These are phyloP conservation scores for Mohoua ochrocephala DNA, from an alignment of 2,113 vertebrate species.

Conservation along the genomic window DNA sequence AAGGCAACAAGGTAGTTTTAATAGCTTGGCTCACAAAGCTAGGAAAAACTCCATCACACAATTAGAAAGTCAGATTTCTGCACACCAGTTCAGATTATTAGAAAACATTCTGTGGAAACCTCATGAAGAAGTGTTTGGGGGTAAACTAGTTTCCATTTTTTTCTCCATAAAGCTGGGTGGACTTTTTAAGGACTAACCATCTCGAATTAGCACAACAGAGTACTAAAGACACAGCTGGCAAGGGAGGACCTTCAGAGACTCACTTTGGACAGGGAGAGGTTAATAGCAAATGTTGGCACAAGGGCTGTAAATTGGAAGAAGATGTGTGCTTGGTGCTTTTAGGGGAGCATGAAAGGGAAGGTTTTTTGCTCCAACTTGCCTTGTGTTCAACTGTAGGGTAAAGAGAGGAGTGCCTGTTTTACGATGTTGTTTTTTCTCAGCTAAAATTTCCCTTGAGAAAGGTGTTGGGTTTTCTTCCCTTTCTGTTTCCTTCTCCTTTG, in stretches of 20 bases:
- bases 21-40: not conserved
- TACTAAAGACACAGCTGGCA: not conserved
- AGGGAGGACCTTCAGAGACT: not conserved
- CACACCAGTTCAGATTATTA: not conserved
- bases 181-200: not conserved
- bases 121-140: not conserved
- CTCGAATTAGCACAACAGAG: not conserved
- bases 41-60: not conserved
- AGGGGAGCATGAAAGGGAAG: not conserved
- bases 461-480: rapidly evolving
- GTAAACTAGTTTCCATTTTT: not conserved
- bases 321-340: not conserved
- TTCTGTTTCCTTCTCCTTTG: not conserved
- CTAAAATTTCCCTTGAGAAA: not conserved
- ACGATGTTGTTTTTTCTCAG: not conserved
- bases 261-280: not conserved
- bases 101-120: not conserved
- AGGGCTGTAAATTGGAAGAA: not conserved
- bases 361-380: rapidly evolving
- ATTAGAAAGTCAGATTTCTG: not conserved
- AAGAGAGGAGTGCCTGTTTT: not conserved
- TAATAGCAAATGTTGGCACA: not conserved
- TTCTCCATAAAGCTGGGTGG: not conserved
- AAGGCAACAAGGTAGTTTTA: not conserved
- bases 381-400: not conserved